Evolutionary conservation across 2,888 invertebrate genomes (phyloP).

Genomic region (Lamellibrachia columna): DNA sequence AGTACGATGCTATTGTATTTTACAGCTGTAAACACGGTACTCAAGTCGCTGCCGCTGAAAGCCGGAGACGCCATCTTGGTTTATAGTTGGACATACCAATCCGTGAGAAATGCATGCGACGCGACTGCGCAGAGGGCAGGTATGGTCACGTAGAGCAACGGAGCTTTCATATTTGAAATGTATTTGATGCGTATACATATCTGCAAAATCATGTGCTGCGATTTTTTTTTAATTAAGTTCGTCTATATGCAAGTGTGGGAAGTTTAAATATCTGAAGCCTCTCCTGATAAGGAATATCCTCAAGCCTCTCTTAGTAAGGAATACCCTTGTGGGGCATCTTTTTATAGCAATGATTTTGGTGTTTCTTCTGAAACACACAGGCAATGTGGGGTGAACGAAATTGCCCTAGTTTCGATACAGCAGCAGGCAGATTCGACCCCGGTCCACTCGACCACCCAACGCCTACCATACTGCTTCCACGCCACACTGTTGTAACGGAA

Average conservation of each 20-base stretch:
- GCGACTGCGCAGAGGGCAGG: neutral
- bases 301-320: too few relatives aligned
- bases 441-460: too few relatives aligned
- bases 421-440: too few relatives aligned
- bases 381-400: too few relatives aligned
- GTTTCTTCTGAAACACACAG: too few relatives aligned
- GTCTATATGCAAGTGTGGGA: neutral
- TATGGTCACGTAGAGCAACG: neutral
- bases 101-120: constrained; percentile 27
- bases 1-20: neutral
- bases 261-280: too few relatives aligned
- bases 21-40: constrained; percentile 26
- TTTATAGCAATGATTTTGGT: too few relatives aligned
- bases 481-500: too few relatives aligned
- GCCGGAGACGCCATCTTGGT: constrained; percentile 37
- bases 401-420: too few relatives aligned
- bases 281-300: too few relatives aligned
- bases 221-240: neutral
- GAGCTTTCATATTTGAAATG: neutral
- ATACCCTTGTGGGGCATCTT: too few relatives aligned
- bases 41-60: constrained; percentile 32
- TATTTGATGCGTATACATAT: neutral
- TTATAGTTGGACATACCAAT: constrained; percentile 36
- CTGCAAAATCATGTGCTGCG: neutral
- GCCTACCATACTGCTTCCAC: too few relatives aligned